phyloP scores from a whole-genome alignment of 2,113 vertebrate species.

The Xenopus borealis region DNA sequence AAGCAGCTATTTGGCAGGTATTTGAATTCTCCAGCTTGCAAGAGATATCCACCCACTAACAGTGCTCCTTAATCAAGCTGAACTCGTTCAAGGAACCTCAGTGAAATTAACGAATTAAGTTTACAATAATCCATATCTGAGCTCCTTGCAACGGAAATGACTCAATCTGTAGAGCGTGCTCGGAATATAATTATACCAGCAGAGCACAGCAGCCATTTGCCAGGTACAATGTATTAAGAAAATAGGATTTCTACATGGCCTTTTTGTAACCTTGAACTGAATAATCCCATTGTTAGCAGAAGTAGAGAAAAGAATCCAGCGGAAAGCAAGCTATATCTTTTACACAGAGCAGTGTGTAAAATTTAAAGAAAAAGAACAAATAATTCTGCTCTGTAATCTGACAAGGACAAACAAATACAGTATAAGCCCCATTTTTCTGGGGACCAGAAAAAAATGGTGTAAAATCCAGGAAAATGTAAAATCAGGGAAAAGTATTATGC shows the following conservation, averaged over 20 bases:
- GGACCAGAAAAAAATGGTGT: too few relatives aligned
- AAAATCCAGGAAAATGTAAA: too few relatives aligned
- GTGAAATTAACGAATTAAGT: slow-evolving; percentile 15
- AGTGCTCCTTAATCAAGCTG: slow-evolving; percentile 5
- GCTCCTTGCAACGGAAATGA: slow-evolving; percentile 39
- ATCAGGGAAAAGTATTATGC: too few relatives aligned
- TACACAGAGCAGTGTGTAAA: too few relatives aligned
- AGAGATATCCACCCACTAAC: background rate
- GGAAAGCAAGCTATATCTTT: too few relatives aligned
- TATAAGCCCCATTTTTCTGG: too few relatives aligned
- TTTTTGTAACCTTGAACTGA: slow-evolving; percentile 8
- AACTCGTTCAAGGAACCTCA: slow-evolving; percentile 23
- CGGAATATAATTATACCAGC: slow-evolving; percentile 22
- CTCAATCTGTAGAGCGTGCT: slow-evolving; percentile 19
- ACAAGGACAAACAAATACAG: too few relatives aligned
- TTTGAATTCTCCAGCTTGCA: background rate
- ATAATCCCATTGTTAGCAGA: background rate
- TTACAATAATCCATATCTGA: slow-evolving; percentile 41
- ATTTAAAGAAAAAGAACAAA: too few relatives aligned
- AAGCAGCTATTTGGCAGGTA: too few relatives aligned
- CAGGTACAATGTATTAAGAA: slow-evolving; percentile 5
- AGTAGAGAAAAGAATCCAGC: background rate
- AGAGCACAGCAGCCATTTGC: background rate
- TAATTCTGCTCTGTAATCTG: too few relatives aligned
- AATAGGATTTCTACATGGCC: background rate